Base-by-base conservation (phyloP, 2,113 vertebrate species). In the Felis chaus region DNA sequence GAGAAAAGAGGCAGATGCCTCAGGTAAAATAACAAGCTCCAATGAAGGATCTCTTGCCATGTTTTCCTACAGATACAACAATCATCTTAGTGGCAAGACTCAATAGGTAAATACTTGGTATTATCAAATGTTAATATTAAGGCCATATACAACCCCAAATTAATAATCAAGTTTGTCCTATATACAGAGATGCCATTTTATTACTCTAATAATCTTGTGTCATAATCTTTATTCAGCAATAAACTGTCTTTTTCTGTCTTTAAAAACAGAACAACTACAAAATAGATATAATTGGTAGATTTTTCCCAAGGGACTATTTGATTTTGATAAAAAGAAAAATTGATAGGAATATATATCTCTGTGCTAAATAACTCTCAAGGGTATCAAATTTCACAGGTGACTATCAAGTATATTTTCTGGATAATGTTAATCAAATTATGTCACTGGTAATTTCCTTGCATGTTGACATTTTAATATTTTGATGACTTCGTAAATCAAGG, bases 391-490 rank as follows among this genome's bases (percentile, higher is more conserved):
- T 76, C 23, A 53, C 21, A 84, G 10, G 48, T 76, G 57, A 45
- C 89, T 91, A 57, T 84, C 87, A 95, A 91, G 57, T 36, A 94
- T n/a, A 76, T 84, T 95, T 18, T 45, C 15, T 91, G 65, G 5
- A 25, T 13, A 91, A 68, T 27, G 41, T 84, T 90, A 91, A 74
- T 74, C 57, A 83, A 84, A 95, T 45, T 78, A 84, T 48, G 16
- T 45, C 73, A 91, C 12, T 66, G 7, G 55, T 68, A 45, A 90
- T 78, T 55, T 78, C 29, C 68, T 84, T 76, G 21, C 57, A 78
- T 68, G 16, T 25, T 84, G 79, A 66, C 57, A 83, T 92, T 92
- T 92, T 92, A 71, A 69, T 69, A 83, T 53, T 82, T 65, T 89
- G n/a, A 89, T 74, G 41, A 74, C 29, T 89, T 83, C 13, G 33